Evolutionary conservation across 2,113 vertebrate species (phyloP).

Genomic region (Xenus cinereus): DNA sequence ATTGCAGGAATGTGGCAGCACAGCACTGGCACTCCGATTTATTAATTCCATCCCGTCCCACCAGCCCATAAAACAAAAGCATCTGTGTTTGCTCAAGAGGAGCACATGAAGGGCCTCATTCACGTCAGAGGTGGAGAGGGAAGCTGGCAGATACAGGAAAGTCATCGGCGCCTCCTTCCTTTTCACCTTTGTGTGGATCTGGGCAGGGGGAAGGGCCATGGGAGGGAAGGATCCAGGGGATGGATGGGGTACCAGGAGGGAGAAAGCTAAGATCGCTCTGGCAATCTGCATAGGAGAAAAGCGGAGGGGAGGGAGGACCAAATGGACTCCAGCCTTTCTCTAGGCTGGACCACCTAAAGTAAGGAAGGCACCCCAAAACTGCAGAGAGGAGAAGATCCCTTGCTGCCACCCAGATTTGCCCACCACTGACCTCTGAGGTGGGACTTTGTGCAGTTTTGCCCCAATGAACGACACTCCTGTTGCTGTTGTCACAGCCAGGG

Average conservation of each 20-base stretch:
- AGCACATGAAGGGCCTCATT: conserved; percentile 70
- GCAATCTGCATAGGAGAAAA: not conserved
- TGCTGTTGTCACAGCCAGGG: not conserved
- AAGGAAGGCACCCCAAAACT: not conserved
- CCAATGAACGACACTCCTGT: rapidly evolving
- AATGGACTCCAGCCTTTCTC: not conserved
- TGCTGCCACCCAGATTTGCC: not conserved
- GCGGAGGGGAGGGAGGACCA: not conserved
- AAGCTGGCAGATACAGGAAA: conserved; percentile 62
- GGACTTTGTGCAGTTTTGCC: not conserved
- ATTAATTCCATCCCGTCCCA: conserved; percentile 69
- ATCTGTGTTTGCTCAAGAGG: conserved; percentile 71
- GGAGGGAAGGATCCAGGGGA: not conserved
- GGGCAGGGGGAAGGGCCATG: not conserved
- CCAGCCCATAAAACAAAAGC: conserved; percentile 69
- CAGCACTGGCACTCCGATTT: conserved; percentile 60
- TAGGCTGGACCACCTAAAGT: not conserved
- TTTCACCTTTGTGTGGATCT: conserved; percentile 60
- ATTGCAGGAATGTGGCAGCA: conserved; percentile 66
- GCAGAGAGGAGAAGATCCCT: not conserved
- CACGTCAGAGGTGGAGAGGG: conserved; percentile 60
- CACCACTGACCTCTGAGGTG: not conserved
- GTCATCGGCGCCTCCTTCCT: conserved; percentile 39
- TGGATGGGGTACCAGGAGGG: not conserved
- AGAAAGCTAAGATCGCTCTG: not conserved